Conservation (phyloP, 1,140 invertebrate genomes). For the Odontomachus brunneus region DNA sequence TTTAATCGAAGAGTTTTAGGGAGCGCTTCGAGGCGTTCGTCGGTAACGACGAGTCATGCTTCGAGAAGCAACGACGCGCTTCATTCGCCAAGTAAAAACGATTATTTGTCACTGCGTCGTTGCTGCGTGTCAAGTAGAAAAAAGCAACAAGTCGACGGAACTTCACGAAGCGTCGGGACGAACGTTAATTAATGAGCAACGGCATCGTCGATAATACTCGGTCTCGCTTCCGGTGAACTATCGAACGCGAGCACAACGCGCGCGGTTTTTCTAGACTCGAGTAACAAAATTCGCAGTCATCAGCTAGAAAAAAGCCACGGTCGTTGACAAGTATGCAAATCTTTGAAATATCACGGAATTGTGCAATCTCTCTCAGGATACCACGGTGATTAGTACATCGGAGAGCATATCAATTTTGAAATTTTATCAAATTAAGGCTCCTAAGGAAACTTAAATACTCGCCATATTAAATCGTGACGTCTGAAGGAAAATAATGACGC, state of each 20-base stretch:
- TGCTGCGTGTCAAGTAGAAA: constrained; percentile 26
- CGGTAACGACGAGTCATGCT: constrained; percentile 55
- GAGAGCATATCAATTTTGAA: neutral
- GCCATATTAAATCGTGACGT: no score
- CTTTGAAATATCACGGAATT: neutral
- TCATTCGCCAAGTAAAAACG: constrained; percentile 45
- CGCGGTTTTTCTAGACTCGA: constrained; percentile 21
- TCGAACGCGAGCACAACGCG: constrained; percentile 1
- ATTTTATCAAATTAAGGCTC: neutral
- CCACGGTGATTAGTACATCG: neutral
- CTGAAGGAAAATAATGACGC: no score
- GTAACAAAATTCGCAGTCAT: constrained; percentile 8
- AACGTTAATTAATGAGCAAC: constrained; percentile 51
- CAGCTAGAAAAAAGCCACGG: neutral
- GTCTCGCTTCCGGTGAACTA: constrained; percentile 9
- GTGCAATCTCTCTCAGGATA: neutral
- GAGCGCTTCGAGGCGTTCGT: constrained; percentile 32
- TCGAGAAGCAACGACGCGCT: constrained; percentile 32
- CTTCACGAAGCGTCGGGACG: neutral
- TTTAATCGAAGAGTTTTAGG: constrained; percentile 68
- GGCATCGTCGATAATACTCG: constrained; percentile 6
- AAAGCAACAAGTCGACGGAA: constrained; percentile 21
- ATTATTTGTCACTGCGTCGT: constrained; percentile 51
- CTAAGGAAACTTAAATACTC: no score
- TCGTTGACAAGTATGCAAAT: neutral